Conservation (phyloP, 2,113 vertebrate species). For the Mesembrinibis cayennensis region DNA sequence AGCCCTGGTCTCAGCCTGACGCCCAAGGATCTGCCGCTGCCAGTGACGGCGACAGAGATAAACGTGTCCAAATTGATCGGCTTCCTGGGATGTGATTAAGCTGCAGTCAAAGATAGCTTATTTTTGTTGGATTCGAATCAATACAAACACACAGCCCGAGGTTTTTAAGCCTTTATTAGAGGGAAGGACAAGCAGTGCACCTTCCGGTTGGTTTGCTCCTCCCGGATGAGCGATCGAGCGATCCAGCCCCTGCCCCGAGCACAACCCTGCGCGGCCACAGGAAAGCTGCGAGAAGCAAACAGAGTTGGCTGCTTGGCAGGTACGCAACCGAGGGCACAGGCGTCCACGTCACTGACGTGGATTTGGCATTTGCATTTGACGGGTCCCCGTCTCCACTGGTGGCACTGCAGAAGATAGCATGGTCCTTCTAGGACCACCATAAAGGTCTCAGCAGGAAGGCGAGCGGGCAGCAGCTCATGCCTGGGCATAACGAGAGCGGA, state of each 20-base stretch:
- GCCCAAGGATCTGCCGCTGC: neutral
- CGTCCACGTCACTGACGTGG: neutral
- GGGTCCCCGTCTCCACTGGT: neutral
- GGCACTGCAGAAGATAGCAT: fast-evolving
- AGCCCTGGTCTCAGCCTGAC: neutral
- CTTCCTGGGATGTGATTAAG: neutral
- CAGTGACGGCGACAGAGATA: neutral
- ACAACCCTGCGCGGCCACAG: fast-evolving
- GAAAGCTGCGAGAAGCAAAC: neutral
- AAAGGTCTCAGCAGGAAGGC: neutral
- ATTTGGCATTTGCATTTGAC: neutral
- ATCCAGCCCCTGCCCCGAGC: neutral
- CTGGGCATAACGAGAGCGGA: fast-evolving
- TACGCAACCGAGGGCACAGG: fast-evolving
- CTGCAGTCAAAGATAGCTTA: neutral
- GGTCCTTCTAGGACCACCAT: neutral
- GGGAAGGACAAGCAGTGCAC: neutral
- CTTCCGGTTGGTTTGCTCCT: neutral
- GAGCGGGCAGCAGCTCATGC: neutral
- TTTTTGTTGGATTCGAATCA: neutral
- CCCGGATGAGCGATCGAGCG: neutral
- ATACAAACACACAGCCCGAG: neutral
- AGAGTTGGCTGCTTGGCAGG: neutral
- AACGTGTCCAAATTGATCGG: fast-evolving
- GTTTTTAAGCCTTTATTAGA: slow-evolving; percentile 15